Evolutionary conservation across 2,113 vertebrate genomes (phyloP).

Genomic region (Serilophus lunatus): DNA sequence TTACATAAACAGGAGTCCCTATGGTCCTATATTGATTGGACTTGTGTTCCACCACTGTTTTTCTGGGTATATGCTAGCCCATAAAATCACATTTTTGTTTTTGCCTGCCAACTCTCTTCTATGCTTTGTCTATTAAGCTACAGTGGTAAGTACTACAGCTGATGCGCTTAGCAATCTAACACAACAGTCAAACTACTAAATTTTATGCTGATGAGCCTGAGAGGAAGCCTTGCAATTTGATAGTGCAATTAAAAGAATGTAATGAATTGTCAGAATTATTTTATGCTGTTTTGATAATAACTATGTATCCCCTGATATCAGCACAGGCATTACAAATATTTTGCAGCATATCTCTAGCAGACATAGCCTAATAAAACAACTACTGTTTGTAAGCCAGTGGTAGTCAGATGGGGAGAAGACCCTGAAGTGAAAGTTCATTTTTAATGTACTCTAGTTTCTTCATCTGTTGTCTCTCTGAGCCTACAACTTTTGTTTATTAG

Average conservation of each 20-base stretch:
- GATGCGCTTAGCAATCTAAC: neutral
- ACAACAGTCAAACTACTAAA: neutral
- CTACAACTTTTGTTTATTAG: neutral
- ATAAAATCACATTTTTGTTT: conserved; percentile 63
- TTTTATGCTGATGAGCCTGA: conserved; percentile 2
- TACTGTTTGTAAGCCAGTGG: neutral
- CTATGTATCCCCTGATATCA: neutral
- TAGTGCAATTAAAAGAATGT: neutral
- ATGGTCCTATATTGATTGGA: conserved; percentile 61
- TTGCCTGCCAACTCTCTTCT: conserved; percentile 49
- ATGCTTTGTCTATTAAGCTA: conserved; percentile 37
- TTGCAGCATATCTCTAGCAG: neutral
- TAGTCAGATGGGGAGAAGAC: neutral
- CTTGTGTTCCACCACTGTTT: conserved; percentile 64
- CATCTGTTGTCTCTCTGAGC: neutral
- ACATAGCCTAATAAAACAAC: neutral
- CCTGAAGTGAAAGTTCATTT: neutral
- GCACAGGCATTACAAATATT: neutral
- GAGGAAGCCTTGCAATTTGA: conserved; percentile 3
- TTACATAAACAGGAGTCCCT: conserved; percentile 68
- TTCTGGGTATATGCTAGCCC: conserved; percentile 62
- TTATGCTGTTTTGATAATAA: neutral
- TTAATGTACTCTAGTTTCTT: neutral
- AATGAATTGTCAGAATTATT: neutral
- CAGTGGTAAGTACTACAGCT: conserved; percentile 32